Evolutionary conservation across 2,797 vertebrate species (phyloP).

Genomic region (Sebastes taczanowskii): DNA sequence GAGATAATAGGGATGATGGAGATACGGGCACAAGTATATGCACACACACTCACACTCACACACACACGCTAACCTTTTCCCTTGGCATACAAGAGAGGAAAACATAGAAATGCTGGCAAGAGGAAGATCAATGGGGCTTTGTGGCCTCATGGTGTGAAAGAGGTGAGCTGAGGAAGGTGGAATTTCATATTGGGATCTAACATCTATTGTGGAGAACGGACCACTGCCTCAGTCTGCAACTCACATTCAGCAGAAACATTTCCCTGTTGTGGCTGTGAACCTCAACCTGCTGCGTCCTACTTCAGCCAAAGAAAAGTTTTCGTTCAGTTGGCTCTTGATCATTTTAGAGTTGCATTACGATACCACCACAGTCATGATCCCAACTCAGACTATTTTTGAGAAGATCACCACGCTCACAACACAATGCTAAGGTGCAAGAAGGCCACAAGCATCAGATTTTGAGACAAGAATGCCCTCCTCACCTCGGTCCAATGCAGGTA

Average conservation of each 20-base stretch:
- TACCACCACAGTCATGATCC: not conserved
- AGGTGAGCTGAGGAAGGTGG: slow-evolving; percentile 61
- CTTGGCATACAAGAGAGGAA: slow-evolving; percentile 69
- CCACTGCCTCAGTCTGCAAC: slow-evolving; percentile 41
- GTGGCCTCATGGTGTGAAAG: slow-evolving; percentile 75
- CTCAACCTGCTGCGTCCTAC: slow-evolving; percentile 6
- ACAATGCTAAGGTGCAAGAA: not conserved
- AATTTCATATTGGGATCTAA: slow-evolving; percentile 61
- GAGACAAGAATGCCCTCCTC: not conserved
- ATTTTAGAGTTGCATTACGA: not conserved
- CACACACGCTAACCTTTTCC: slow-evolving; percentile 77
- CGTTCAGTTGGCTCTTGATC: not conserved
- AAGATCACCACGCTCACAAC: not conserved
- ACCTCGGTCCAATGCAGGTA: not conserved
- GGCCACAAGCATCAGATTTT: not conserved
- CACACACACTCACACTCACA: slow-evolving; percentile 16
- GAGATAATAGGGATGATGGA: slow-evolving; percentile 80
- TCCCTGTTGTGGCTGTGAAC: slow-evolving; percentile 9
- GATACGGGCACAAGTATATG: slow-evolving; percentile 69
- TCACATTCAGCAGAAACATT: slow-evolving; percentile 26
- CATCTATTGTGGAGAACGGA: slow-evolving; percentile 51
- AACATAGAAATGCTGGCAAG: slow-evolving; percentile 71
- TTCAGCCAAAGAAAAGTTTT: slow-evolving; percentile 8
- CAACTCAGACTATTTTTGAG: not conserved
- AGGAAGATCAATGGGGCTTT: slow-evolving; percentile 76